Percentiles rank a stretch among this genome's conserved stretches.
These are phyloP conservation scores for Drosophila eohydei DNA, from an alignment of 2,888 invertebrate genomes.

Conservation along the genomic window DNA sequence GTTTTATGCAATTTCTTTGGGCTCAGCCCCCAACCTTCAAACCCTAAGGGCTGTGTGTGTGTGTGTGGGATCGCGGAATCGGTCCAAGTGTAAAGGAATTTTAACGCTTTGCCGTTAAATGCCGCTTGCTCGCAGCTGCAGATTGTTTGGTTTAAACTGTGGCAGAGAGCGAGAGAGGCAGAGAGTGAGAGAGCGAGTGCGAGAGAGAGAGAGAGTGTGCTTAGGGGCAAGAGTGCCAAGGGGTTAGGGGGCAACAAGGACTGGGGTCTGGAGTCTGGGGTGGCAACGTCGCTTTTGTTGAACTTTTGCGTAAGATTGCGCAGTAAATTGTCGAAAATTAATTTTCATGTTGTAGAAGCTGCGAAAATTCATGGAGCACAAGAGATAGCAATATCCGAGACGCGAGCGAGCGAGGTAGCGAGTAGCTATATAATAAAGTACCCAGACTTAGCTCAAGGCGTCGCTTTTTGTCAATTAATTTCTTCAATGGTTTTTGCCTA, in stretches of 20 bases:
- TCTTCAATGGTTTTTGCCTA: conserved; percentile 80
- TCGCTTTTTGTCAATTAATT: conserved; percentile 81
- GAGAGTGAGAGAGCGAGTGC: not conserved
- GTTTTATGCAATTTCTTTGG: conserved; percentile 66
- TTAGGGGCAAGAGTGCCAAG: not conserved
- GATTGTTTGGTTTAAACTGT: conserved; percentile 74
- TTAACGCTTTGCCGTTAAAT: conserved; percentile 69
- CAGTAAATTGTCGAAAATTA: conserved; percentile 83
- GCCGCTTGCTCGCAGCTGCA: conserved; percentile 64
- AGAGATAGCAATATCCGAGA: conserved; percentile 34
- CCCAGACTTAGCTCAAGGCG: conserved; percentile 55
- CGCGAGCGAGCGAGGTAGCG: not conserved
- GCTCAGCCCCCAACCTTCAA: not conserved
- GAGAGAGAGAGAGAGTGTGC: not conserved
- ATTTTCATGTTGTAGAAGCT: conserved; percentile 81
- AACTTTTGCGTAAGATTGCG: conserved; percentile 82
- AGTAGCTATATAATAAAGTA: conserved; percentile 12
- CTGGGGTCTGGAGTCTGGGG: conserved; percentile 20
- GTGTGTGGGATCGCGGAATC: conserved; percentile 49
- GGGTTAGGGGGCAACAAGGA: not conserved
- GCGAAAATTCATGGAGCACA: conserved; percentile 68
- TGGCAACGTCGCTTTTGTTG: conserved; percentile 71
- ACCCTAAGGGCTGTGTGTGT: conserved; percentile 3
- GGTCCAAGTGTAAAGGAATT: conserved; percentile 79
- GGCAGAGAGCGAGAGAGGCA: conserved; percentile 7